A percentile compares a stretch with the other conserved stretches of the same genome.
phyloP scores from a whole-genome alignment of 2,888 invertebrate species.

The Apamea sordens region DNA sequence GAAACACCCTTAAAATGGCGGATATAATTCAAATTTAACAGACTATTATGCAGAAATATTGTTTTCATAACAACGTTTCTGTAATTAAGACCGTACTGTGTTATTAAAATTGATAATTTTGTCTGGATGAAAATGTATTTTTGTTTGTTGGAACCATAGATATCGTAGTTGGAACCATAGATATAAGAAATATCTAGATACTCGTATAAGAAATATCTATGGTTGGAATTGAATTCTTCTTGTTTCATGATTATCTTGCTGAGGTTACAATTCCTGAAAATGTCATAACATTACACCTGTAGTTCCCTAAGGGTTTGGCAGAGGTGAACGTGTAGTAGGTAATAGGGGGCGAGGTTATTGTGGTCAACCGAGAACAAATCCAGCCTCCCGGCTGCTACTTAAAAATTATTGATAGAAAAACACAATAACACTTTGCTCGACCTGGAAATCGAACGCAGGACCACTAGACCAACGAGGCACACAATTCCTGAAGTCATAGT shows the following conservation, averaged over 20 bases:
- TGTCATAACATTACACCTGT: background rate
- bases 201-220: too few species aligned
- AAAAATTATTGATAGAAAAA: background rate
- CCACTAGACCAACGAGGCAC: background rate
- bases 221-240: background rate
- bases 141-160: background rate
- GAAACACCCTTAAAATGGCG: slow-evolving; percentile 66
- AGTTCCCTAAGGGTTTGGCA: background rate
- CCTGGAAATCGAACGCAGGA: background rate
- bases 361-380: too few species aligned
- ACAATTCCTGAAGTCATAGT: background rate
- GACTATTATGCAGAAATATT: slow-evolving; percentile 74
- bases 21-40: slow-evolving; percentile 74
- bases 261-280: background rate
- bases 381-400: too few species aligned
- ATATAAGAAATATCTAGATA: too few species aligned
- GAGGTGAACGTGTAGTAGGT: background rate
- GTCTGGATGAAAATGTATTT: slow-evolving; percentile 25
- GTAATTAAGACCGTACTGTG: slow-evolving; percentile 65
- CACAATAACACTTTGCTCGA: background rate
- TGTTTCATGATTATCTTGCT: background rate
- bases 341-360: background rate
- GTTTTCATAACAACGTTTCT: slow-evolving; percentile 65
- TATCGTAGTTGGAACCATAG: background rate
- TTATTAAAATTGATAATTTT: slow-evolving; percentile 51